phyloP scores from a whole-genome alignment of 2,797 vertebrate species.

The Nannoperca australis region DNA sequence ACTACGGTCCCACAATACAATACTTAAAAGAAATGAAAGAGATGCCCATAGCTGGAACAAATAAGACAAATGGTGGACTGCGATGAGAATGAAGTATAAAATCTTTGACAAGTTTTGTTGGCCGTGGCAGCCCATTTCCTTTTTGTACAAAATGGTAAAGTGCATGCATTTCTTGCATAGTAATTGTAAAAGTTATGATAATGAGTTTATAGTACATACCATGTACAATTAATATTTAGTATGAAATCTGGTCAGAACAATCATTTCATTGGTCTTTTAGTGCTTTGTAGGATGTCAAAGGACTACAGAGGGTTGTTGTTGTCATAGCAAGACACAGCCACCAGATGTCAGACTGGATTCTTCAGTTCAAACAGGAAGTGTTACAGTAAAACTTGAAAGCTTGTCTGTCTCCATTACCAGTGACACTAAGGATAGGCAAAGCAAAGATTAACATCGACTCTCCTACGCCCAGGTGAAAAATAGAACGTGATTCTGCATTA shows the following conservation, averaged over 20 bases:
- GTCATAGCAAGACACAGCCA: constrained; percentile 62
- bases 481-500: not conserved
- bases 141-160: not conserved
- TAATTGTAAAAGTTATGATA: not conserved
- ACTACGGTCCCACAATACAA: accelerated
- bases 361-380: constrained; percentile 32
- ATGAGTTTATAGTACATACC: not conserved
- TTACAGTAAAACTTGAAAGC: not conserved
- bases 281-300: not conserved
- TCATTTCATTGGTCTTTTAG: not conserved
- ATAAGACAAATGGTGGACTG: not conserved
- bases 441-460: not conserved
- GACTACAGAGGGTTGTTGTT: constrained; percentile 51
- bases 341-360: constrained; percentile 72
- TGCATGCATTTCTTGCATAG: not conserved
- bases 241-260: not conserved
- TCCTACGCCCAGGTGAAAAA: not conserved
- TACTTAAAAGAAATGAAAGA: not conserved
- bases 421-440: not conserved
- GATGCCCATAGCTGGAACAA: not conserved
- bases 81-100: not conserved
- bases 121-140: not conserved
- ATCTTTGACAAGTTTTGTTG: not conserved
- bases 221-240: not conserved
- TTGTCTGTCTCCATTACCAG: not conserved